Evolutionary conservation across 2,113 vertebrate genomes (phyloP).

Genomic region (Pleuronectes platessa): DNA sequence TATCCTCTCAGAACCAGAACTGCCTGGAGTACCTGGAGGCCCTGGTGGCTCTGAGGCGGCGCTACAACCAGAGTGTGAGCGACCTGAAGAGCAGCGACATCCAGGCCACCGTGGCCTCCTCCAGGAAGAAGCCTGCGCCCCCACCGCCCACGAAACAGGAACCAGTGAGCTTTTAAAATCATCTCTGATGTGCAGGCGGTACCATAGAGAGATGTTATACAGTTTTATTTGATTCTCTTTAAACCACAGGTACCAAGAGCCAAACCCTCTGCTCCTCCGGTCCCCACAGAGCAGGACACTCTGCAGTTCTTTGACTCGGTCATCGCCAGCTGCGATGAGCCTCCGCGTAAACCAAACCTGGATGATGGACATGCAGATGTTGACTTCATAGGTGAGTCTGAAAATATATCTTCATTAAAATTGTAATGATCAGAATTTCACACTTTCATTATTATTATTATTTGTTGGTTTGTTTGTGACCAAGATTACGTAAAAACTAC

Average conservation of each 20-base stretch:
- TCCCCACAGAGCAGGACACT: constrained; percentile 87
- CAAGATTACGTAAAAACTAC: too few species aligned
- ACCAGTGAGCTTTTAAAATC: constrained; percentile 54
- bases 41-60: constrained; percentile 89
- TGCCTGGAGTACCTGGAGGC: constrained; percentile 94
- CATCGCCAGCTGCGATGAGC: constrained; percentile 92
- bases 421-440: too few species aligned
- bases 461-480: background rate
- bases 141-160: constrained; percentile 66
- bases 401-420: too few species aligned
- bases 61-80: constrained; percentile 87
- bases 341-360: constrained; percentile 71
- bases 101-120: constrained; percentile 55
- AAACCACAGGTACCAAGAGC: constrained; percentile 60
- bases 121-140: constrained; percentile 78
- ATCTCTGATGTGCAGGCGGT: background rate
- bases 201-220: background rate
- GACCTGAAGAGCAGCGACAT: constrained; percentile 80
- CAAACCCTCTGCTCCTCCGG: constrained; percentile 68
- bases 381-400: constrained; percentile 90
- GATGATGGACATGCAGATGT: constrained; percentile 88
- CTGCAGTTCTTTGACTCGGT: constrained; percentile 91
- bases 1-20: constrained; percentile 90
- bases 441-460: too few species aligned
- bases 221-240: background rate